phyloP scores from a whole-genome alignment of 2,113 vertebrate genomes.

The Puma concolor region DNA sequence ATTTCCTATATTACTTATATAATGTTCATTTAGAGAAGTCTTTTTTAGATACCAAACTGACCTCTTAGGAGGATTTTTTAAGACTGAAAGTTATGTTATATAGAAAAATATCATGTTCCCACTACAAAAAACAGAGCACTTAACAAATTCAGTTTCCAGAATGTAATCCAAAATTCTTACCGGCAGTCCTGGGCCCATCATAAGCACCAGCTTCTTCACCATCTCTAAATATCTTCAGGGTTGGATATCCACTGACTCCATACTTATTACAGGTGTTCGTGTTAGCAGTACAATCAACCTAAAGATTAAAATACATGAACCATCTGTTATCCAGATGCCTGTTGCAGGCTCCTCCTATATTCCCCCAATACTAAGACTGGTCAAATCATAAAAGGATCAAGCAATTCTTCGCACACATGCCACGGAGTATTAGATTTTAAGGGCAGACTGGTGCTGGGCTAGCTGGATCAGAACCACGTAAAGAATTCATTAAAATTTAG shows the following conservation, averaged over 20 bases:
- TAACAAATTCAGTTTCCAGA: slow-evolving; percentile 18
- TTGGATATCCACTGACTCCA: slow-evolving; percentile 97
- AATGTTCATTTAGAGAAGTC: neutral
- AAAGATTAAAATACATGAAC: neutral
- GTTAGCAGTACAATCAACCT: slow-evolving; percentile 97
- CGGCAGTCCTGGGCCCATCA: slow-evolving; percentile 95
- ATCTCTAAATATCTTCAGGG: slow-evolving; percentile 96
- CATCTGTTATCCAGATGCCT: slow-evolving; percentile 7
- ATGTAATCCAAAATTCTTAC: slow-evolving; percentile 81
- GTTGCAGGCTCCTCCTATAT: neutral
- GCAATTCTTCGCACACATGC: neutral
- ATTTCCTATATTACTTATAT: slow-evolving; percentile 39
- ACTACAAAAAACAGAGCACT: neutral
- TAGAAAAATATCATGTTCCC: slow-evolving; percentile 46
- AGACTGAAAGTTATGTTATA: neutral
- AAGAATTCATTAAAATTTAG: slow-evolving; percentile 23
- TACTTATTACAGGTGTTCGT: slow-evolving; percentile 95
- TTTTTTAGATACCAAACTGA: neutral
- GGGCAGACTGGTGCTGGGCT: neutral
- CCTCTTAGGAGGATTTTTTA: neutral
- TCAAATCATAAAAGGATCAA: neutral
- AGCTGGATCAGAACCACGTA: neutral
- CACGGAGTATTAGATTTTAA: slow-evolving; percentile 29
- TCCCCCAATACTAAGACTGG: slow-evolving; percentile 9
- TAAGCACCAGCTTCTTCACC: slow-evolving; percentile 96